Base-by-base conservation (phyloP, 2,113 vertebrate genomes). In the Pachyramphus minor region DNA sequence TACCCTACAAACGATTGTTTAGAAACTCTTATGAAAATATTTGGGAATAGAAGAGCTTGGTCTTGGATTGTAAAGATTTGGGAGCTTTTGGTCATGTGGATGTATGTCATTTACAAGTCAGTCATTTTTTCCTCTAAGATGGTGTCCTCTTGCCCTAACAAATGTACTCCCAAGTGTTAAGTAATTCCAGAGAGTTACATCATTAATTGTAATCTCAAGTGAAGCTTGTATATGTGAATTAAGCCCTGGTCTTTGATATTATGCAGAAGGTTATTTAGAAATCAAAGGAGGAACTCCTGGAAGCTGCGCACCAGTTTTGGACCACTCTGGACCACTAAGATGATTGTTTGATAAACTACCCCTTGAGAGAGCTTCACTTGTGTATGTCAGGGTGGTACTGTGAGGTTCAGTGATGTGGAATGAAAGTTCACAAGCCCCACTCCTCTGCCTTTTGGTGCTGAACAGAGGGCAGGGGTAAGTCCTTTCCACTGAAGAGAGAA, bases 51-150 rank as follows among this genome's bases (percentile, higher is more conserved):
- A 79, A 59, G 30, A 82, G 7, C 15, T 75, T 72, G 23, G 24
- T 84, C 47, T 80, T 33, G 15, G 7, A 31, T 42, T 80, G 15
- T 55, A 59, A 84, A 75, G 22, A 52, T 87, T n/a, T 68, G 10
- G 18, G 67, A 55, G 41, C 24, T 53, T 88, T 89, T 76, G 62
- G 11, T 89, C 17, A 4, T 22, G 11, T 12, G 2, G 28, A 41
- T 41, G 13, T 14, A 5, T 41, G 11, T 41, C 39, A 41, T 41
- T 41, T 59, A 72, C 14, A 68, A 7, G 52, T 81, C 0, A 0
- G 8, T 79, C 6, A 18, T 23, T 87, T 96, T 96, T 78, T 81
- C 62, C 22, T 90, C 37, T 8, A 62, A 90, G 37, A 18, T 44
- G 1, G 52, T 69, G 23, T 77, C 15, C 12, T 66, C 35, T 87